phyloP scores from a whole-genome alignment of 2,888 invertebrate species.

The Hyles lineata region DNA sequence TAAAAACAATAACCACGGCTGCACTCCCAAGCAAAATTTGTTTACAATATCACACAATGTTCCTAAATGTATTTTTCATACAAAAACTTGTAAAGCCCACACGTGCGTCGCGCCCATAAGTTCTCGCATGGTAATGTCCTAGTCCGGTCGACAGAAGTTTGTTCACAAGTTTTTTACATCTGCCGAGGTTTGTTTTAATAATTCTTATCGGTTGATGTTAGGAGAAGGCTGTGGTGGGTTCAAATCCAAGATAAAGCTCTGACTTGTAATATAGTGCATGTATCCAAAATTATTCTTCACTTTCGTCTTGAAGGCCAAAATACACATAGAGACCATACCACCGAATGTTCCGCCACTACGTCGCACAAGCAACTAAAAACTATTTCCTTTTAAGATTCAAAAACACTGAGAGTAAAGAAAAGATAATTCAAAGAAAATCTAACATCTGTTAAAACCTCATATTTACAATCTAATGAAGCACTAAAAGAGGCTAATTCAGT shows the following conservation, averaged over 20 bases:
- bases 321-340: too few species aligned
- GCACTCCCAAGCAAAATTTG: background rate
- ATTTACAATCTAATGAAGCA: too few species aligned
- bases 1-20: background rate
- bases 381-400: too few species aligned
- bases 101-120: slow-evolving; percentile 55
- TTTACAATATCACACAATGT: slow-evolving; percentile 23
- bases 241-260: too few species aligned
- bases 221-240: background rate
- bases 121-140: slow-evolving; percentile 72
- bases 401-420: too few species aligned
- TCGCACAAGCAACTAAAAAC: too few species aligned
- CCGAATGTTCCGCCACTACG: too few species aligned
- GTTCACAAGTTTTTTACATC: slow-evolving; percentile 55
- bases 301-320: too few species aligned
- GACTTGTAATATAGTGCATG: too few species aligned
- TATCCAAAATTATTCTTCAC: too few species aligned
- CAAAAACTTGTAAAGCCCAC: slow-evolving; percentile 45
- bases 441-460: too few species aligned
- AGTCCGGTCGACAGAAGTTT: slow-evolving; percentile 56
- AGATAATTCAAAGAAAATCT: too few species aligned
- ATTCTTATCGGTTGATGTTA: slow-evolving; percentile 32
- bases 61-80: slow-evolving; percentile 54
- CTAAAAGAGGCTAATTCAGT: background rate
- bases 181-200: slow-evolving; percentile 47